phyloP scores from a whole-genome alignment of 2,797 vertebrate genomes.

The Molossus molossus region DNA sequence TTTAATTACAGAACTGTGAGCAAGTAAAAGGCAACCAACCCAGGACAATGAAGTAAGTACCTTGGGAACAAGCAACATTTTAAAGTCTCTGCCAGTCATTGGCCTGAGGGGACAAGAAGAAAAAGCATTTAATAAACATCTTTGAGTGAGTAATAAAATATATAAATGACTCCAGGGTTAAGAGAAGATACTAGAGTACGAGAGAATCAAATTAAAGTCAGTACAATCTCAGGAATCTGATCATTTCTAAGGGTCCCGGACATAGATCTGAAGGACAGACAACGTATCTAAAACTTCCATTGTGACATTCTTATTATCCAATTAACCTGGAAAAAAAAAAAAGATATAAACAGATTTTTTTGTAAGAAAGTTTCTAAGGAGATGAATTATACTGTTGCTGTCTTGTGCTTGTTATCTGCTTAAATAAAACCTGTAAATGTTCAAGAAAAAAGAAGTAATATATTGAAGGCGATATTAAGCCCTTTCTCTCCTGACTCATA shows the following conservation, averaged over 20 bases:
- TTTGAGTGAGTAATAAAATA: not conserved
- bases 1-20: not conserved
- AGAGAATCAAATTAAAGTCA: not conserved
- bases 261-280: not conserved
- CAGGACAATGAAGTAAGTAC: not conserved
- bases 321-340: slow-evolving; percentile 8
- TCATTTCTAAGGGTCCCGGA: not conserved
- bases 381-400: not conserved
- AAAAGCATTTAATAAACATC: not conserved
- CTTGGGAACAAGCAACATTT: fast-evolving
- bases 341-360: not conserved
- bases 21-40: not conserved
- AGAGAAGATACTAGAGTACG: not conserved
- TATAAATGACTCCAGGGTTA: not conserved
- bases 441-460: not conserved
- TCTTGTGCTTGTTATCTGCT: not conserved
- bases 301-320: not conserved
- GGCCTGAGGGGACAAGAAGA: not conserved
- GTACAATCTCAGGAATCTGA: not conserved
- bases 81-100: not conserved
- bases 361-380: not conserved
- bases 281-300: not conserved
- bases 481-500: not conserved
- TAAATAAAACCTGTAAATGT: not conserved
- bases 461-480: not conserved